phyloP scores from a whole-genome alignment of 2,797 vertebrate genomes.

The Acanthurus leucopareius region DNA sequence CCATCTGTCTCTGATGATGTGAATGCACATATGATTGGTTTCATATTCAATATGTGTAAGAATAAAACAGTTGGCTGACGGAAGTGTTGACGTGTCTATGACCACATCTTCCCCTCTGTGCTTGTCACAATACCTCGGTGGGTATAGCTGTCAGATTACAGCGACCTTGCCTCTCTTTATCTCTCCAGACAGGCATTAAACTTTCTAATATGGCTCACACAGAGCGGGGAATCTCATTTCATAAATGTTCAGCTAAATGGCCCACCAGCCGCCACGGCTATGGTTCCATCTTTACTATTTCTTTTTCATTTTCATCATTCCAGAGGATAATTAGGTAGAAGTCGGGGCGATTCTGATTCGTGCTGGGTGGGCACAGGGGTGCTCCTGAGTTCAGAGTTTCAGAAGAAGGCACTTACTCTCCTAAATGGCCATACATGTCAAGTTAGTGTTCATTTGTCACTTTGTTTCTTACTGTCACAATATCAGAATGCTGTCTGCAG shows the following conservation, averaged over 20 bases:
- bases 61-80: slow-evolving; percentile 6
- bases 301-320: slow-evolving; percentile 65
- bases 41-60: slow-evolving; percentile 2
- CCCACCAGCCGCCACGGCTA: slow-evolving; percentile 45
- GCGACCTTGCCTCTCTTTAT: slow-evolving; percentile 54
- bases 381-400: slow-evolving; percentile 17
- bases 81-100: background rate
- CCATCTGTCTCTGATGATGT: slow-evolving; percentile 26
- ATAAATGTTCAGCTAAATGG: slow-evolving; percentile 65
- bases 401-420: background rate
- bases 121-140: slow-evolving; percentile 33
- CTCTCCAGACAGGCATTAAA: slow-evolving; percentile 68
- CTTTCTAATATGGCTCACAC: slow-evolving; percentile 62
- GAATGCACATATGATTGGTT: background rate
- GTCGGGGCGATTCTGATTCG: background rate
- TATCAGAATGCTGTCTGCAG: background rate
- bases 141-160: slow-evolving; percentile 55
- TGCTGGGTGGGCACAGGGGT: background rate
- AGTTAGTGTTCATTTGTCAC: background rate
- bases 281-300: slow-evolving; percentile 63
- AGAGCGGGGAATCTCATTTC: slow-evolving; percentile 55
- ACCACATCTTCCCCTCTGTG: slow-evolving; percentile 12
- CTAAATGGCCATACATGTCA: slow-evolving; percentile 1
- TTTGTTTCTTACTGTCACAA: background rate
- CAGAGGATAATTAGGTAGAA: slow-evolving; percentile 59